phyloP scores from a whole-genome alignment of 2,113 vertebrate genomes.

The Pelusios castaneus region DNA sequence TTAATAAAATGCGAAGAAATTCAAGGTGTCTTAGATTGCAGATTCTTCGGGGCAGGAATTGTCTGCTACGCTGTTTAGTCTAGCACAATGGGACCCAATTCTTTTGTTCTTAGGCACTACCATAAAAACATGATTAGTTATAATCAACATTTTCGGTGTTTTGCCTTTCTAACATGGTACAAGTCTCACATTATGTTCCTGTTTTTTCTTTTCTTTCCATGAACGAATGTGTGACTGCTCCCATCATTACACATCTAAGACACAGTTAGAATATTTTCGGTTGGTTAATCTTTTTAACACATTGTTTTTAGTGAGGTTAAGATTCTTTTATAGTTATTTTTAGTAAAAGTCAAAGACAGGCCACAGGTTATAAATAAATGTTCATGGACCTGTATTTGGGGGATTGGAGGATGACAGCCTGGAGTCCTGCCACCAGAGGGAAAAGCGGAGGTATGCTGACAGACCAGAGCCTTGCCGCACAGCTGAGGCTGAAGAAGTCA shows the following conservation, averaged over 20 bases:
- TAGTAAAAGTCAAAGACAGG: no score
- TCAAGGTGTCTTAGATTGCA: neutral
- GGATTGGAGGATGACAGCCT: no score
- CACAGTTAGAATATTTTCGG: neutral
- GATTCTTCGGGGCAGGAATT: neutral
- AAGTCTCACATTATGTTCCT: neutral
- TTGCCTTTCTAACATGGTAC: neutral
- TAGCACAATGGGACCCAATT: neutral
- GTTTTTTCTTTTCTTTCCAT: constrained; percentile 29
- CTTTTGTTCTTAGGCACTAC: neutral
- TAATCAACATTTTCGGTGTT: neutral
- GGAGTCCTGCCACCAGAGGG: no score
- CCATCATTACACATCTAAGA: neutral
- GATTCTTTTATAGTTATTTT: no score
- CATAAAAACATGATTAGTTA: constrained; percentile 26
- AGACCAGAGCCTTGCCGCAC: no score
- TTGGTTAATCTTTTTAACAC: neutral
- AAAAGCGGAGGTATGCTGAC: no score
- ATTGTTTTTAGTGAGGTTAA: neutral
- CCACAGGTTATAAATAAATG: no score
- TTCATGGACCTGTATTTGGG: no score
- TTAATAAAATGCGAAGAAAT: neutral
- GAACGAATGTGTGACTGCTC: neutral
- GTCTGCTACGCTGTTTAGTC: neutral
- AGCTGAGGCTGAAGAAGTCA: no score